Conservation (phyloP, 2,797 vertebrate species). For the Leptoclinus maculatus region DNA sequence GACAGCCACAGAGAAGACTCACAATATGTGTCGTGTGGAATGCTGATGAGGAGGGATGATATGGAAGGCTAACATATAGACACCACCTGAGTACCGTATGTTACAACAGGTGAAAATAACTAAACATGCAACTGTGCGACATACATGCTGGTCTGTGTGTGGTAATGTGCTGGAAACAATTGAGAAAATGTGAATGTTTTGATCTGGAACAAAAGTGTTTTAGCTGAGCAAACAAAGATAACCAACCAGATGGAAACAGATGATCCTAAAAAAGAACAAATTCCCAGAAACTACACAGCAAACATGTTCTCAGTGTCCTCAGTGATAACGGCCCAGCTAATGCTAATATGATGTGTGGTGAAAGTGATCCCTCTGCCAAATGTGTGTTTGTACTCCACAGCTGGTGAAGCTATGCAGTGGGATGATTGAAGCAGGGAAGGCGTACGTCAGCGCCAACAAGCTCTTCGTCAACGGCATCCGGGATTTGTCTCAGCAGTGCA, state of each 20-base stretch:
- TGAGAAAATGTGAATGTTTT: neutral
- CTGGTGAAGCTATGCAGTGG: conserved; percentile 97
- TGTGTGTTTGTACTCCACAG: conserved; percentile 71
- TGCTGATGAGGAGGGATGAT: no score
- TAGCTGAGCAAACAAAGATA: neutral
- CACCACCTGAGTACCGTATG: conserved; percentile 45
- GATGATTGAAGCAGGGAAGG: conserved; percentile 96
- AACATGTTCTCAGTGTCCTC: neutral
- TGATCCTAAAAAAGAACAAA: neutral
- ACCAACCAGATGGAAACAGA: no score
- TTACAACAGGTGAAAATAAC: conserved; percentile 38
- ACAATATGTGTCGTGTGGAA: neutral
- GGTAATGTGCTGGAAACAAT: conserved; percentile 13
- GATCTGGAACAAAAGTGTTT: conserved; percentile 5
- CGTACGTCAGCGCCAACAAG: conserved; percentile 93
- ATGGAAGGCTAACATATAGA: no score
- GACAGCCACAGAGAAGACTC: conserved; percentile 31
- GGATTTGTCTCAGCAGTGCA: conserved; percentile 97
- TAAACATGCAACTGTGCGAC: conserved; percentile 43
- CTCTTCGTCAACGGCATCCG: conserved; percentile 94
- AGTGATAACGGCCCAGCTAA: neutral
- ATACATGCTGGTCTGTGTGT: neutral
- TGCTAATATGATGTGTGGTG: neutral
- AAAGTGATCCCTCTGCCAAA: neutral
- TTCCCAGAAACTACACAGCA: neutral